Evolutionary conservation across 2,113 vertebrate genomes (phyloP).

Genomic region (Pristiophorus japonicus): DNA sequence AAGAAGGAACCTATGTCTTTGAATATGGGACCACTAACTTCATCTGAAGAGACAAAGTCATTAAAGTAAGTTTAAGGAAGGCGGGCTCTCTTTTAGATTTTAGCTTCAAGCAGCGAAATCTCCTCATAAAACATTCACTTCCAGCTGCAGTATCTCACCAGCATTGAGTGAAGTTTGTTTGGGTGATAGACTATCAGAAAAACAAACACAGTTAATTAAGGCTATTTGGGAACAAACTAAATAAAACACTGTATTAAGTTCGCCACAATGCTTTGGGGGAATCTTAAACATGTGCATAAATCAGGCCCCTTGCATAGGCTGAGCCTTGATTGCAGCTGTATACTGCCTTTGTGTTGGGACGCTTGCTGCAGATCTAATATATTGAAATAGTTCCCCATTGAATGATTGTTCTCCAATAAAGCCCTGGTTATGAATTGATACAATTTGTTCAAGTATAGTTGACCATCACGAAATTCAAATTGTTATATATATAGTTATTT

Average conservation of each 20-base stretch:
- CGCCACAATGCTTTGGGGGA: background rate
- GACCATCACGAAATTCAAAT: background rate
- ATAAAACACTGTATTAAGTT: background rate
- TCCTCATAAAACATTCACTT: background rate
- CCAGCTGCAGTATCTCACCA: background rate
- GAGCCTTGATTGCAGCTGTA: background rate
- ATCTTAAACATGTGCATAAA: background rate
- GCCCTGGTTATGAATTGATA: background rate
- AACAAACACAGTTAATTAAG: background rate
- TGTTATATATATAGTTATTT: background rate
- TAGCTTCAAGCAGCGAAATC: background rate
- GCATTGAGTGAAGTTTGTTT: background rate
- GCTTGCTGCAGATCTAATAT: background rate
- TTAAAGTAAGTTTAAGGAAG: conserved; percentile 70
- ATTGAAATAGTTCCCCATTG: background rate
- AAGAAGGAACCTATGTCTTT: conserved; percentile 79
- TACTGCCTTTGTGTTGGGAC: background rate
- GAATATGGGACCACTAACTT: conserved; percentile 65
- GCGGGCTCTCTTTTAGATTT: background rate
- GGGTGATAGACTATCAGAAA: background rate
- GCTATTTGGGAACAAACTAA: background rate
- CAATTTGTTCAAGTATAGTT: background rate
- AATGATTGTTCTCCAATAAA: background rate
- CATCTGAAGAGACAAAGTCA: conserved; percentile 76
- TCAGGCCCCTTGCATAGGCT: background rate